Evolutionary conservation across 2,797 vertebrate genomes (phyloP).

Genomic region (Myoxocephalus aenaeus): DNA sequence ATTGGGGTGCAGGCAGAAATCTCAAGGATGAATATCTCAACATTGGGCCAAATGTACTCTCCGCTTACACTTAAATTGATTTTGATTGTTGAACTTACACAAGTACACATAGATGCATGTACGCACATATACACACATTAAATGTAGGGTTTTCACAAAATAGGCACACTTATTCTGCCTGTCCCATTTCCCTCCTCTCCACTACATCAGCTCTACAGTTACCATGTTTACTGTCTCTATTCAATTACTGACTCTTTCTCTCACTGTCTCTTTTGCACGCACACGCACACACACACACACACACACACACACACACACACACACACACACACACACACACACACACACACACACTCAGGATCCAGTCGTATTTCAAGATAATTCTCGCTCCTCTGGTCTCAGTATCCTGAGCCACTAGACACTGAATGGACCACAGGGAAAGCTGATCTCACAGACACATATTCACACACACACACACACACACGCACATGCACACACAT

Average conservation of each 20-base stretch:
- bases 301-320: slow-evolving; percentile 15
- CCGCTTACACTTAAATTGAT: background rate
- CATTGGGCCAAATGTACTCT: background rate
- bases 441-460: slow-evolving; percentile 73
- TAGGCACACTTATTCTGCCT: slow-evolving; percentile 49
- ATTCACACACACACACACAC: slow-evolving; percentile 34
- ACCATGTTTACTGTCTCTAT: slow-evolving; percentile 70
- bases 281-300: slow-evolving; percentile 7
- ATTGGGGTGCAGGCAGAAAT: background rate
- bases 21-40: background rate
- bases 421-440: slow-evolving; percentile 78
- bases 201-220: slow-evolving; percentile 69
- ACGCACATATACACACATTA: background rate
- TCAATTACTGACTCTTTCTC: slow-evolving; percentile 56
- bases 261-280: slow-evolving; percentile 39
- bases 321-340: slow-evolving; percentile 19
- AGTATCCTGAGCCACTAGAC: slow-evolving; percentile 73
- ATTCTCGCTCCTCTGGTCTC: slow-evolving; percentile 77
- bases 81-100: background rate
- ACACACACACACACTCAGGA: slow-evolving; percentile 33
- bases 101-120: background rate
- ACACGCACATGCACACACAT: slow-evolving; percentile 40
- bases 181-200: slow-evolving; percentile 29
- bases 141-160: slow-evolving; percentile 27
- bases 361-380: slow-evolving; percentile 79